A percentile compares a stretch with the other conserved stretches of the same genome.
These are phyloP conservation scores for Tetheella fluctuosa DNA, from an alignment of 2,888 invertebrate species.

Conservation along the genomic window DNA sequence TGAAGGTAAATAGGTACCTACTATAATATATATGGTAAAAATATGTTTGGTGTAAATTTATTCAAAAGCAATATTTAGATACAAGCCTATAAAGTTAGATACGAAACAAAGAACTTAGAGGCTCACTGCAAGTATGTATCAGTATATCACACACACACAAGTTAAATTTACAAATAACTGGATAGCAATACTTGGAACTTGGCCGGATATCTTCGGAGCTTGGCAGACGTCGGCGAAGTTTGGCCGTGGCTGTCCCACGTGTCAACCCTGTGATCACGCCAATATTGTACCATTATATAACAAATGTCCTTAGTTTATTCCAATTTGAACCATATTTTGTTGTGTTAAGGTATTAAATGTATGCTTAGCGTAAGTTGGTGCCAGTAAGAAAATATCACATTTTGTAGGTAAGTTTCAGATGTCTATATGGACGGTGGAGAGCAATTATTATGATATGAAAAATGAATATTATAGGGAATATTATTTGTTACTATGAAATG, in stretches of 20 bases:
- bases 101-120: background rate
- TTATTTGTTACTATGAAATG: too few species aligned
- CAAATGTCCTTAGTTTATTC: constrained; percentile 6
- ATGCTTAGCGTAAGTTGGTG: background rate
- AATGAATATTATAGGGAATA: background rate
- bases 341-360: background rate
- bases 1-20: too few species aligned
- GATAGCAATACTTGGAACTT: constrained; percentile 40
- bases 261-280: constrained; percentile 75
- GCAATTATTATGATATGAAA: background rate
- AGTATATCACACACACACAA: constrained; percentile 28
- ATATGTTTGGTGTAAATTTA: background rate
- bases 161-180: constrained; percentile 48
- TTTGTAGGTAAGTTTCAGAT: constrained; percentile 10
- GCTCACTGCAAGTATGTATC: constrained; percentile 17
- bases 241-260: constrained; percentile 59
- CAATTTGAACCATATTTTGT: constrained; percentile 21
- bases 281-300: constrained; percentile 49
- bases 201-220: constrained; percentile 43
- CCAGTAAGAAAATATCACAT: constrained; percentile 1
- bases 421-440: constrained; percentile 5
- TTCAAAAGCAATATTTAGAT: constrained; percentile 12
- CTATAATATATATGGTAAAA: too few species aligned
- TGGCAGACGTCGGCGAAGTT: constrained; percentile 68
- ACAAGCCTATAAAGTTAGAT: constrained; percentile 12